These are phyloP conservation scores for Epiblema foenella DNA, from an alignment of 2,888 invertebrate genomes.

Conservation along the genomic window DNA sequence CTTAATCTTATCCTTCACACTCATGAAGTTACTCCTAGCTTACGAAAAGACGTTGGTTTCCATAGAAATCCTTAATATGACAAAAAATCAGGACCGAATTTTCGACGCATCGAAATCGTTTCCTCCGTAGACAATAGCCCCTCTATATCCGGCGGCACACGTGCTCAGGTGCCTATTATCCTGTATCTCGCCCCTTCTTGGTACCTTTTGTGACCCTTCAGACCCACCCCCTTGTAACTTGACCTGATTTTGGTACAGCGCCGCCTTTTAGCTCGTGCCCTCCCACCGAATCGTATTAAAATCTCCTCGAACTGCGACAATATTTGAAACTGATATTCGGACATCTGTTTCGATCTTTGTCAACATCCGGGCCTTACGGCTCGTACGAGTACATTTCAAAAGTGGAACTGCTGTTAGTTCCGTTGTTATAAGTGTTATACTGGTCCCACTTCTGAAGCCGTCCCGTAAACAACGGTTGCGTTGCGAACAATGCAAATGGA, in stretches of 20 bases:
- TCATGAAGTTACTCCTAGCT: constrained; percentile 28
- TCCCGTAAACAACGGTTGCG: constrained; percentile 42
- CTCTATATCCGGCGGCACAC: constrained; percentile 81
- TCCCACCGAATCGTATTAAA: constrained; percentile 69
- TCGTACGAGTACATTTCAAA: constrained; percentile 1
- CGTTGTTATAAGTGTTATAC: background rate
- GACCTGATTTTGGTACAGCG: constrained; percentile 71
- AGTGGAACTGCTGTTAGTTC: background rate
- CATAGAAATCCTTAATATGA: constrained; percentile 38
- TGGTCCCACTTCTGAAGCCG: constrained; percentile 7
- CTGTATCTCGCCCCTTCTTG: constrained; percentile 62
- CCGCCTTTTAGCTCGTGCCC: constrained; percentile 79
- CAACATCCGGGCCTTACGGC: constrained; percentile 19
- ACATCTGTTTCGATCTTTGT: constrained; percentile 44
- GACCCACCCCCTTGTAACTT: constrained; percentile 77
- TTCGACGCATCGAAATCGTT: constrained; percentile 78
- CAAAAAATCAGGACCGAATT: constrained; percentile 75
- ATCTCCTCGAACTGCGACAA: constrained; percentile 51
- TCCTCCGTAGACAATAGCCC: constrained; percentile 81
- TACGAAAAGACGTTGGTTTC: constrained; percentile 29
- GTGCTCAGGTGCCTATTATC: constrained; percentile 84
- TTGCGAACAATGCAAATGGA: constrained; percentile 45
- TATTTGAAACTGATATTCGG: constrained; percentile 61
- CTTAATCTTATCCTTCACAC: constrained; percentile 34
- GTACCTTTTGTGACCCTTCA: constrained; percentile 67